A percentile compares a stretch with the other conserved stretches of the same genome.
These are phyloP conservation scores for Gasterosteus nipponicus DNA, from an alignment of 2,113 vertebrate genomes.

Conservation along the genomic window DNA sequence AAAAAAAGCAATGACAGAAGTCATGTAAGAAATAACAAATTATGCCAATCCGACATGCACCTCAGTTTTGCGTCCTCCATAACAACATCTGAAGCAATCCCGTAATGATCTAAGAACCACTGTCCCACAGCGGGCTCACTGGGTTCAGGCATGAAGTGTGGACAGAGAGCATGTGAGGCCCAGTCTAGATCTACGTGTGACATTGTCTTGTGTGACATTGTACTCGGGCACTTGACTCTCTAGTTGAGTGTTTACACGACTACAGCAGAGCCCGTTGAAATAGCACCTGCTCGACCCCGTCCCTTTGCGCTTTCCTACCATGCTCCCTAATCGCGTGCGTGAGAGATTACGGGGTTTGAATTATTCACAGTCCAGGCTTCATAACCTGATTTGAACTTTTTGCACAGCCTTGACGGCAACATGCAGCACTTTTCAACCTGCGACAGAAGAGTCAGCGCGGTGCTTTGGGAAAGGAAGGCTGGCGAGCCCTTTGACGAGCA, in stretches of 20 bases:
- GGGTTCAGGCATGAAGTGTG: constrained; percentile 33
- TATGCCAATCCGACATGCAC: not conserved
- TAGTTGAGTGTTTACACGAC: constrained; percentile 43
- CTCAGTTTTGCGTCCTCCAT: constrained; percentile 2
- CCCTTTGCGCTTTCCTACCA: constrained; percentile 35
- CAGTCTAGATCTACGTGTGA: constrained; percentile 41
- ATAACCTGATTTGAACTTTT: constrained; percentile 33
- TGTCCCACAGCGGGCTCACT: constrained; percentile 18
- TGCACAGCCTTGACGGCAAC: not conserved
- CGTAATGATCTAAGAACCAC: constrained; percentile 20
- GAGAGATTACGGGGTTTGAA: constrained; percentile 61
- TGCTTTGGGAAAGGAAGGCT: not conserved
- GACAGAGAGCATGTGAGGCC: constrained; percentile 43
- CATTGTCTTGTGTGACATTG: constrained; percentile 44
- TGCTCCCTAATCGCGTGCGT: constrained; percentile 7
- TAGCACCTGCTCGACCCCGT: constrained; percentile 9
- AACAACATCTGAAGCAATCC: constrained; percentile 18
- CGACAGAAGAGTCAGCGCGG: not conserved
- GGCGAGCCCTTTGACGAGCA: not conserved
- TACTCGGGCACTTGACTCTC: constrained; percentile 43
- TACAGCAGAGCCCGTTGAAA: constrained; percentile 4
- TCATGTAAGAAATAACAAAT: not conserved
- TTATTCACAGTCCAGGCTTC: constrained; percentile 61
- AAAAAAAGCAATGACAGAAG: too few relatives aligned
- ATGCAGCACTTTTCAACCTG: constrained; percentile 16